Conservation (phyloP, 1,140 invertebrate species). For the Bombus vancouverensis region DNA sequence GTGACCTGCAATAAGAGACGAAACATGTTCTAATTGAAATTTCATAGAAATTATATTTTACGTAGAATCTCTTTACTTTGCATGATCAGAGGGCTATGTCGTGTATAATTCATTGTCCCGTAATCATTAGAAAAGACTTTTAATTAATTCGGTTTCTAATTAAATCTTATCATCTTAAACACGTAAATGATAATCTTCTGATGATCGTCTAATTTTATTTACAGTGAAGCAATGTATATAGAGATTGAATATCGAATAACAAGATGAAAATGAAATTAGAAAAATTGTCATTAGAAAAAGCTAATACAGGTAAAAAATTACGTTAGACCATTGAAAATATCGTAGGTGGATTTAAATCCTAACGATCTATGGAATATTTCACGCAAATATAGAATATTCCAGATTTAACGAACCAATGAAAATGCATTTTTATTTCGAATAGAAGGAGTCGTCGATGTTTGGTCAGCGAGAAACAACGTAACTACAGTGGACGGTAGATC, state of each 20-base stretch:
- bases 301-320: not conserved
- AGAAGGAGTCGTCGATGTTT: not conserved
- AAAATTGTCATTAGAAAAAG: too few species aligned
- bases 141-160: too few species aligned
- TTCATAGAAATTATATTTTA: too few species aligned
- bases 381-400: not conserved
- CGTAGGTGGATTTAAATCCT: not conserved
- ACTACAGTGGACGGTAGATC: slow-evolving; percentile 20
- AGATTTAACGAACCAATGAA: not conserved
- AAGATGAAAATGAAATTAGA: not conserved
- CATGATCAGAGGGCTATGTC: too few species aligned
- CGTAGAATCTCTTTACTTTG: too few species aligned
- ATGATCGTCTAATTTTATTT: too few species aligned
- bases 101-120: too few species aligned
- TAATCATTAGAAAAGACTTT: too few species aligned
- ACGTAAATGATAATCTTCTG: too few species aligned
- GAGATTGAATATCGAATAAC: too few species aligned
- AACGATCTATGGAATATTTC: not conserved
- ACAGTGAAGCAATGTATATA: too few species aligned
- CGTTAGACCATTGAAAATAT: not conserved
- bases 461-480: not conserved
- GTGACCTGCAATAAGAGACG: not conserved
- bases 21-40: not conserved
- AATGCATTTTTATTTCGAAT: not conserved
- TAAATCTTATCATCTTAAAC: too few species aligned